Base-by-base conservation (phyloP, 2,888 invertebrate species). In the Diogma glabrata region DNA sequence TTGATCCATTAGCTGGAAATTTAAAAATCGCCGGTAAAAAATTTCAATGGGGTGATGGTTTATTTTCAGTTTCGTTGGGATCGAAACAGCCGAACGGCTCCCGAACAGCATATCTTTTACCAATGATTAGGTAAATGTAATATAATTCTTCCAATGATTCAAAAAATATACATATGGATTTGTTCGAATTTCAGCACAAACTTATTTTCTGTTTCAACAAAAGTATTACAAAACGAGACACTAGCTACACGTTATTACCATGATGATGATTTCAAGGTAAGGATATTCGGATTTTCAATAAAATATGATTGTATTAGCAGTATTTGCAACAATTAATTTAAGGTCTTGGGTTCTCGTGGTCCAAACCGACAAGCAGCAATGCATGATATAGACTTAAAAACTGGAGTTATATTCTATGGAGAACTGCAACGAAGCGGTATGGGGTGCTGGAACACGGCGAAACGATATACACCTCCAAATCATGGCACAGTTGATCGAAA, bases 31-130 rank as follows among this genome's bases (percentile, higher is more conserved):
- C 78, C 26, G 84, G 81, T 0, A 75, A 82, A 57, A 67, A 72
- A 1, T 89, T 87, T 70, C 81, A 83, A 61, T 89, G 87, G 87
- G 81, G 78, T 55, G 88, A 88, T 61, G 87, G 87, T 0, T 73
- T 88, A 12, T 87, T 88, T 66, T 86, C 87, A 53, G 64, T 84
- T 2, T 79, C 81, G 0, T 60, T 85, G 12, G 77, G 80, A 0
- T 73, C 75, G 0, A 62, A 67, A 0, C 64, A 68, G 2, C 30
- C 60, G 0, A 16, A 16, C 16, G 46, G 46, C 16, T 46, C 14
- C 24, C 46, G 46, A 10, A 22, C 26, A 46, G 46, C 24, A 1
- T 46, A 24, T 24, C 24, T 46, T 12, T 16, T 9, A 10, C 17
- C 46, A 8, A 46, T 46, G 46, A 16, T 16, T 26, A 30, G n/a